A percentile compares a stretch with the other conserved stretches of the same genome.
Evolutionary conservation across 2,797 vertebrate genomes (phyloP).

Genomic region (Pampus argenteus): DNA sequence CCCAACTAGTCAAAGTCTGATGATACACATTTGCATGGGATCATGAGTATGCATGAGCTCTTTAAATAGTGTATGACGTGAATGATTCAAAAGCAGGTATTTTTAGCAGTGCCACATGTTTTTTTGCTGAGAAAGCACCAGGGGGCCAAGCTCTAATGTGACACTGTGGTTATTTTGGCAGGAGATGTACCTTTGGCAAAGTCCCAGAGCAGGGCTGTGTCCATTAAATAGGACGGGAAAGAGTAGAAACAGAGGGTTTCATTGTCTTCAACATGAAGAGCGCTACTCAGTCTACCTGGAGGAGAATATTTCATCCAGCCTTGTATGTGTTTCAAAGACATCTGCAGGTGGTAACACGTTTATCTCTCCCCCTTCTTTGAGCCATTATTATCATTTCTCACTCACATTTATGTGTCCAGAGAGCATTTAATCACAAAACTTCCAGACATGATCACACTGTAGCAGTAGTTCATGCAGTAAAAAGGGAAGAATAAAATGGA

Average conservation of each 20-base stretch:
- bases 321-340: neutral
- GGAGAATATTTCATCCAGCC: neutral
- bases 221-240: slow-evolving; percentile 47
- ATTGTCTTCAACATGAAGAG: slow-evolving; percentile 7
- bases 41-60: slow-evolving; percentile 68
- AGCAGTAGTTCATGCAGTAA: neutral
- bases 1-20: slow-evolving; percentile 22
- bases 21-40: slow-evolving; percentile 52
- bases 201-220: slow-evolving; percentile 28
- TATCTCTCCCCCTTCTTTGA: neutral
- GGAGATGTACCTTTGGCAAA: slow-evolving; percentile 49
- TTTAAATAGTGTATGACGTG: slow-evolving; percentile 62
- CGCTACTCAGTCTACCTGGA: neutral
- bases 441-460: neutral
- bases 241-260: slow-evolving; percentile 15
- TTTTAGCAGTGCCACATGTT: slow-evolving; percentile 64
- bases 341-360: neutral
- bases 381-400: neutral
- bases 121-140: slow-evolving; percentile 27
- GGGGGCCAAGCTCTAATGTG: slow-evolving; percentile 31
- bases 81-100: slow-evolving; percentile 71
- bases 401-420: neutral
- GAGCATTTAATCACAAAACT: too few relatives aligned
- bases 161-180: slow-evolving; percentile 50
- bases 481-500: neutral